Base-by-base conservation (phyloP, 2,888 invertebrate species). In the Drosophila cognata region DNA sequence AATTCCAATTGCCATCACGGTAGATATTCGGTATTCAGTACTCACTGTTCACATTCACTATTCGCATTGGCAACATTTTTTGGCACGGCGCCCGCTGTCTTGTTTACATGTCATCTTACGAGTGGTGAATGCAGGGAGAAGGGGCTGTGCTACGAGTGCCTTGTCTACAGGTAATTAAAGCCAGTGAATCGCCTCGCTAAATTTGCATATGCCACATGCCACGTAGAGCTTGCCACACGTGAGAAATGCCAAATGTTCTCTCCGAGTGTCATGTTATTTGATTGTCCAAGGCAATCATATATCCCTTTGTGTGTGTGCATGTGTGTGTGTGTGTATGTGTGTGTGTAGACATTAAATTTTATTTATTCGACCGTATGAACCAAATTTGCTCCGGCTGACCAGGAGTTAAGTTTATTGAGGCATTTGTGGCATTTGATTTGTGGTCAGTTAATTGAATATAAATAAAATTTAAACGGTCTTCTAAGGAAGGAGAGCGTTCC, bases 161-260 rank as follows among this genome's bases (percentile, higher is more conserved):
- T 82, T 85, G 86, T 85, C 85, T 85, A 77, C 86, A 77, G 88
- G 88, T 88, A 84, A 88, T 84, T 84, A 84, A 88, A 85, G 75
- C 64, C 70, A 75, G 60, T 71, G 73, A 66, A 65, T 73, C 53
- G 71, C 55, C 38, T 66, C 63, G 59, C 55, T 60, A 77, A 77
- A 88, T 89, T 84, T 89, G 61, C 89, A 89, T 87, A 81, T 79
- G 84, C 67, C 77, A 67, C 66, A 73, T 68, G 72, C 71, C 78
- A 38, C 16, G 43, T 53, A 66, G 65, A 29, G 53, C 67, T 53
- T 48, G 67, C 33, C 38, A 41, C 33, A 56, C 56, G 87, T 88
- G 85, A 84, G 85, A 86, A 87, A 84, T 63, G 77, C 72, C 82
- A 84, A 77, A 75, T 84, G 84, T 76, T 70, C 75, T 73, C 73